Conservation (phyloP, 2,797 vertebrate species). For the Apodemus agrarius region DNA sequence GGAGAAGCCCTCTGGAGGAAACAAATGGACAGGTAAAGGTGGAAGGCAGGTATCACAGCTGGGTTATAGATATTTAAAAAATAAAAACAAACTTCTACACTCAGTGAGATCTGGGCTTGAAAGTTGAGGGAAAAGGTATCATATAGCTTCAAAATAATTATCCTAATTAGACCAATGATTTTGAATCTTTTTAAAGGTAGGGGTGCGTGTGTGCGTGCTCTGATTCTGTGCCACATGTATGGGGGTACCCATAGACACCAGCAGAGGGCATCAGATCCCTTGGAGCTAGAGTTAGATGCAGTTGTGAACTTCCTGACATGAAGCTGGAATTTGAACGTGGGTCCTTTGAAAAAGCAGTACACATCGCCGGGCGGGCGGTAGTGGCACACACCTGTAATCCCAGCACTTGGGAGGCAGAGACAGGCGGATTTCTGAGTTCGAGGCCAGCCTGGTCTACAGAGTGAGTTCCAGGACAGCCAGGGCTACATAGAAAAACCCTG, state of each 20-base stretch:
- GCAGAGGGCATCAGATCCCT: background rate
- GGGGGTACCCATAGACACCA: background rate
- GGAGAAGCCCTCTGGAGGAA: slow-evolving; percentile 87
- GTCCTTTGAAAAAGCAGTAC: background rate
- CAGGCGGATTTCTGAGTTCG: too few species aligned
- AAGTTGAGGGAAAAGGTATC: slow-evolving; percentile 39
- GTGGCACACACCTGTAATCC: too few species aligned
- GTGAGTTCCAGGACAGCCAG: too few species aligned
- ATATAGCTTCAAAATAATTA: slow-evolving; percentile 19
- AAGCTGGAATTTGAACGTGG: background rate
- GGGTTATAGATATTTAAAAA: slow-evolving; percentile 73
- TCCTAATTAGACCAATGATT: slow-evolving; percentile 35
- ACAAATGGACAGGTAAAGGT: slow-evolving; percentile 88
- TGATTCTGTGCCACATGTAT: background rate
- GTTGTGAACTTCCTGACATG: background rate
- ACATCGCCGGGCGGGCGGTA: too few species aligned
- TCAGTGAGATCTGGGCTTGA: slow-evolving; percentile 73
- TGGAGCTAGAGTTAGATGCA: background rate
- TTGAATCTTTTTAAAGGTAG: background rate
- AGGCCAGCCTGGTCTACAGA: too few species aligned
- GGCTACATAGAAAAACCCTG: too few species aligned
- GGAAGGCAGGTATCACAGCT: slow-evolving; percentile 85
- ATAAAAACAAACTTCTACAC: slow-evolving; percentile 47
- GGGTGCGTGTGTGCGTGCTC: background rate
- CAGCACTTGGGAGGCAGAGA: too few species aligned